Evolutionary conservation across 2,888 invertebrate genomes (phyloP), one percentile per base, ranked within the genome.

Genomic region (Melieria crassipennis): DNA sequence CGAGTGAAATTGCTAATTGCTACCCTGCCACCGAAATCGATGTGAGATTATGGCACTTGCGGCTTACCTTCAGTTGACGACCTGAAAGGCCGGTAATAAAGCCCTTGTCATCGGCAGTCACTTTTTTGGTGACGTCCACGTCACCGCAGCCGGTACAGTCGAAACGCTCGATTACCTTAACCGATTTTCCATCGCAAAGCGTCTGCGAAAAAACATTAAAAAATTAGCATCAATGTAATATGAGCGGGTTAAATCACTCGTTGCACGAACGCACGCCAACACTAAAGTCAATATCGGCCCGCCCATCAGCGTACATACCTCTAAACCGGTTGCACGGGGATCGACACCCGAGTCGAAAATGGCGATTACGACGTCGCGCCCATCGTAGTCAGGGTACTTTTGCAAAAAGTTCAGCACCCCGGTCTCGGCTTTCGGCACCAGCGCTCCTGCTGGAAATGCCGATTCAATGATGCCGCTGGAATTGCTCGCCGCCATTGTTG

Each of bases 331-430:
- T 7, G 97, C 97, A 62, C 95, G 96, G 43, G 99, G 98, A 89
- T 99, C 99, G 69, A 99, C 95, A 7, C 99, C 99, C 4, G 98
- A 98, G 88, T 99, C 99, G 80, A 99, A 93, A 85, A 99, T 94
- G 58, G 98, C 99, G 84, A 99, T 97, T 77, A 94, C 89, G 66
- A 95, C 93, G 80, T 93, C 94, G 82, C 96, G 90, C 56, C 99
- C 99, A 90, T 99, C 97, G 85, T 92, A 97, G 69, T 91, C 90
- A 0, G 97, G 94, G 89, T 96, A 92, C 89, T 96, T 97, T 79
- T 90, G 91, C 75, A 97, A 87, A 89, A 98, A 98, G 75, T 92
- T 92, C 61, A 91, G 89, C 9, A 96, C 96, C 73, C 95, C 96
- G 46, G 98, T 98, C 88, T 98, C 98, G 87, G 93, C 94, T 89